phyloP scores from a whole-genome alignment of 2,113 vertebrate genomes.

The Coracopsis vasa region DNA sequence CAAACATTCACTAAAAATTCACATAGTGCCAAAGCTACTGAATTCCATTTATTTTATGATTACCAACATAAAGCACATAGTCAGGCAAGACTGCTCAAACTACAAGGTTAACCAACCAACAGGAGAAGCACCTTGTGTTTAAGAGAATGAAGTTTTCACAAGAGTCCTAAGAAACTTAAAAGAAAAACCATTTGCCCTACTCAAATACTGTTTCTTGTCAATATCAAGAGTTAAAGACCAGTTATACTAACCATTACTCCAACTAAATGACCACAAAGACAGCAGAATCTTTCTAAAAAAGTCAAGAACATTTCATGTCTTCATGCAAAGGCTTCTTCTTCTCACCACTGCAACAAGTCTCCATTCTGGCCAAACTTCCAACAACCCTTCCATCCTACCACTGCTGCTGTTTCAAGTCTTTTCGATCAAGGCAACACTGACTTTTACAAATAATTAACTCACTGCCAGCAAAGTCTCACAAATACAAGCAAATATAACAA shows the following conservation, averaged over 20 bases:
- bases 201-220: background rate
- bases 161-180: background rate
- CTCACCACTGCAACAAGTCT: background rate
- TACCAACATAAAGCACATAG: background rate
- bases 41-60: background rate
- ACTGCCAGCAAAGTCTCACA: background rate
- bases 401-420: background rate
- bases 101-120: background rate
- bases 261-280: background rate
- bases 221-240: background rate
- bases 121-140: background rate
- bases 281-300: background rate
- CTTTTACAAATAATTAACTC: background rate
- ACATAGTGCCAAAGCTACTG: background rate
- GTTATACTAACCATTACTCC: background rate
- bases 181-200: background rate
- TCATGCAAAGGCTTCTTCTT: background rate
- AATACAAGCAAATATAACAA: background rate
- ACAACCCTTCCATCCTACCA: background rate
- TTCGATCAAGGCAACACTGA: background rate
- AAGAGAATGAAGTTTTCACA: background rate
- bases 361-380: background rate
- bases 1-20: background rate
- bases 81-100: background rate
- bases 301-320: background rate